Percentiles rank a stretch among this genome's conserved stretches.
Conservation (phyloP, 2,888 invertebrate species). For the Lithosia quadra region DNA sequence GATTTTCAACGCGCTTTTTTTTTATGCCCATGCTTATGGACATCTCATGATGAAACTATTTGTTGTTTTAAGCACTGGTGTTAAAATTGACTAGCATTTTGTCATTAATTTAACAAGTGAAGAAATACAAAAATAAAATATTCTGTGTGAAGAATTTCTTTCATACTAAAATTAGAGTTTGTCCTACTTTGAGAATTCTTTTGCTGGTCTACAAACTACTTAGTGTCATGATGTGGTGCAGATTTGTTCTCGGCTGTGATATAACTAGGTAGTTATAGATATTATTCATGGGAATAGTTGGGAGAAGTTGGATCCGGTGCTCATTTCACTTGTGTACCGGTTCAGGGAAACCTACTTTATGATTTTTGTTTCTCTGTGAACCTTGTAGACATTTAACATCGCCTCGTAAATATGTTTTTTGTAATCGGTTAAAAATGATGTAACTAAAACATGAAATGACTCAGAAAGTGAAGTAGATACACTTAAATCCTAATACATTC, state of each 20-base stretch:
- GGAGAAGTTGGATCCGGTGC: too few relatives aligned
- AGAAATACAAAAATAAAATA: conserved; percentile 1
- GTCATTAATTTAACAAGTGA: not conserved
- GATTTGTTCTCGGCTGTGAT: not conserved
- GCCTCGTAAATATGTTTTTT: not conserved
- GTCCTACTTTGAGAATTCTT: not conserved
- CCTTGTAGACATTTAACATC: not conserved
- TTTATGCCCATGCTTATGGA: not conserved
- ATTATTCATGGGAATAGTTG: not conserved
- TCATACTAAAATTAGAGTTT: not conserved
- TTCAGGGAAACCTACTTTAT: too few relatives aligned
- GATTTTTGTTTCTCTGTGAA: not conserved
- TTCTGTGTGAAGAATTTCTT: not conserved
- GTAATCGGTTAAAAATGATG: too few relatives aligned
- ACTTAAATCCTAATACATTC: not conserved
- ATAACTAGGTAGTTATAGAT: not conserved
- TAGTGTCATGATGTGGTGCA: not conserved
- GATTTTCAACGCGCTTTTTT: not conserved
- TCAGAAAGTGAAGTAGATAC: not conserved
- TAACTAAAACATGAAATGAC: not conserved
- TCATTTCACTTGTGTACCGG: too few relatives aligned
- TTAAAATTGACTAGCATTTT: too few relatives aligned
- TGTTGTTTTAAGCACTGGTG: not conserved
- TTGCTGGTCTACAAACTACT: not conserved
- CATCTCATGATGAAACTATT: not conserved